Conservation (phyloP, 2,888 invertebrate species). For the Pseudococcus jackbeardsleyi region DNA sequence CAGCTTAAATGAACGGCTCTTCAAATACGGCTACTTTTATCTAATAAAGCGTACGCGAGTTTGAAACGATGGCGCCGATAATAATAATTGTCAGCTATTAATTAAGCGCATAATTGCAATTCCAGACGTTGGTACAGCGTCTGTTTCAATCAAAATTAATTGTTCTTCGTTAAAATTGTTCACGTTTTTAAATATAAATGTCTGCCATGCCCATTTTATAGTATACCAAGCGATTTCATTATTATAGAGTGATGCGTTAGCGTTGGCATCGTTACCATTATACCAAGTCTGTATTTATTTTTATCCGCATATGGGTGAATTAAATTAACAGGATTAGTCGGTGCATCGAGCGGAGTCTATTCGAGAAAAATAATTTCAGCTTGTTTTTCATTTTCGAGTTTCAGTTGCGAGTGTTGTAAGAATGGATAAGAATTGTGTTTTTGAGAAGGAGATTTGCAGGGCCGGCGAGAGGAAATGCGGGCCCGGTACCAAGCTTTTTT, state of each 20-base stretch:
- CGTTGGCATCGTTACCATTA: constrained; percentile 15
- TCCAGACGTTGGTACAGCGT: constrained; percentile 37
- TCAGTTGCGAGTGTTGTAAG: neutral
- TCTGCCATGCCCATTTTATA: constrained; percentile 14
- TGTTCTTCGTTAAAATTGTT: constrained; percentile 43
- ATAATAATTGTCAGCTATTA: constrained; percentile 40
- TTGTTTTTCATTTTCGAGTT: neutral
- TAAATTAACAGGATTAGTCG: constrained; percentile 13
- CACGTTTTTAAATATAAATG: constrained; percentile 43
- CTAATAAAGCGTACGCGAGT: neutral
- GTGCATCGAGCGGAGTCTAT: neutral
- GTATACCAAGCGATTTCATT: neutral
- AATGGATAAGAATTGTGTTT: too few species aligned
- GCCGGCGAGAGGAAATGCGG: too few species aligned
- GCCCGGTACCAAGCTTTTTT: too few species aligned
- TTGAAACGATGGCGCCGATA: constrained; percentile 30
- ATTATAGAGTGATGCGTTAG: neutral
- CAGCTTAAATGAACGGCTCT: neutral
- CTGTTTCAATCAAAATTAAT: constrained; percentile 47
- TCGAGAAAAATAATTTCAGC: neutral
- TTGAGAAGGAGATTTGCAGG: too few species aligned
- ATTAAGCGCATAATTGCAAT: constrained; percentile 48
- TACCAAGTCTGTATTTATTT: neutral
- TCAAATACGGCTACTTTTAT: constrained; percentile 11
- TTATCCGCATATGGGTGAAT: neutral